Conservation (phyloP, 2,113 vertebrate species). For the Pluvialis apricaria region DNA sequence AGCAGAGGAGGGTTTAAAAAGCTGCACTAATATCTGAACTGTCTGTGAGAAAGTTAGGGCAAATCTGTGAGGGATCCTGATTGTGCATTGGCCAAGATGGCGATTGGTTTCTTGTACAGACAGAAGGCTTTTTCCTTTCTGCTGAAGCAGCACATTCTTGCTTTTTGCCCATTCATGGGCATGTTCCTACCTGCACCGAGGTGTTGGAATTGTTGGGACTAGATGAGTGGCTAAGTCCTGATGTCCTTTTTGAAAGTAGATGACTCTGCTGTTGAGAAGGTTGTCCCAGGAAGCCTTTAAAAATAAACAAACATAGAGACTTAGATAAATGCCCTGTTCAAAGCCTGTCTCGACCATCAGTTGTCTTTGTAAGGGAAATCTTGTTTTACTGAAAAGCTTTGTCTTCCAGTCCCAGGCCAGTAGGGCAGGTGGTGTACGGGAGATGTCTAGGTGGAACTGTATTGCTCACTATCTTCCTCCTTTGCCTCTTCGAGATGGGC, state of each 20-base stretch:
- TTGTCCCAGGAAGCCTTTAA: not conserved
- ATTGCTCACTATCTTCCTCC: not conserved
- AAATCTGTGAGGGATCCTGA: not conserved
- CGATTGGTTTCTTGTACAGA: not conserved
- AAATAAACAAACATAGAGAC: not conserved
- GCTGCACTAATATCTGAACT: not conserved
- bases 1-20: not conserved
- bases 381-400: not conserved
- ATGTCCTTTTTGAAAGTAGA: not conserved
- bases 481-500: not conserved
- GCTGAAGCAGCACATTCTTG: conserved; percentile 7
- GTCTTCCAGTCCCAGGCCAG: not conserved
- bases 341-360: not conserved
- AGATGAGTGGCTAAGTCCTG: accelerated
- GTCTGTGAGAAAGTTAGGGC: not conserved
- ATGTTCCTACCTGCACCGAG: not conserved
- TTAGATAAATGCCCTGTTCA: not conserved
- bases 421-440: not conserved
- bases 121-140: not conserved
- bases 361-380: not conserved
- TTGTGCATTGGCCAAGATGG: not conserved
- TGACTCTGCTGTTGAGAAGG: not conserved
- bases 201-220: not conserved
- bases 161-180: not conserved
- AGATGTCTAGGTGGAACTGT: not conserved